A percentile compares a stretch with the other conserved stretches of the same genome.
Conservation (phyloP, 2,113 vertebrate genomes). For the Barnardius zonarius region DNA sequence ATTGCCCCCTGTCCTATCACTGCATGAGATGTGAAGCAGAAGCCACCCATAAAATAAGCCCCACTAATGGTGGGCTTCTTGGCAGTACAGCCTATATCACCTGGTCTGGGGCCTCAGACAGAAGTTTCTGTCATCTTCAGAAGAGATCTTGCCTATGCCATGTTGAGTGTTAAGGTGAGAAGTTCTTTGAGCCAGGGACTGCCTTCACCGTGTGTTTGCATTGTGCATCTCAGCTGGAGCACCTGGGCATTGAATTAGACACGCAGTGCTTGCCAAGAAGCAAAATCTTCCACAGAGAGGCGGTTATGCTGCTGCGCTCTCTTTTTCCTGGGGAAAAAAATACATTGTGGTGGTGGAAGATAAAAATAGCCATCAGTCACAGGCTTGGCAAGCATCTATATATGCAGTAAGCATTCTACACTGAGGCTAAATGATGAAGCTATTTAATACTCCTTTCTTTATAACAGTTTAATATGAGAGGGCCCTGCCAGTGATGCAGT, state of each 20-base stretch:
- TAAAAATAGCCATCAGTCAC: neutral
- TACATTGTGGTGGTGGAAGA: neutral
- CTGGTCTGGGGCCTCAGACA: neutral
- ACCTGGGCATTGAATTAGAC: neutral
- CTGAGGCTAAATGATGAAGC: neutral
- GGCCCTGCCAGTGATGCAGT: neutral
- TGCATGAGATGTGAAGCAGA: neutral
- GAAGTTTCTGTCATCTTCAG: neutral
- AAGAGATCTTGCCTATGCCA: neutral
- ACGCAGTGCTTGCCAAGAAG: neutral
- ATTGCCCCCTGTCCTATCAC: neutral
- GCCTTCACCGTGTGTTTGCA: fast-evolving
- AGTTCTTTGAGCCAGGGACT: neutral
- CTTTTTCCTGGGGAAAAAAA: neutral
- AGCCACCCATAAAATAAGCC: neutral
- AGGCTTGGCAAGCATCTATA: neutral
- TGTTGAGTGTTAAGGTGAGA: neutral
- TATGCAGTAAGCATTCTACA: neutral
- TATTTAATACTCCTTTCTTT: neutral
- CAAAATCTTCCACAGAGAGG: neutral
- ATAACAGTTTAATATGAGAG: neutral
- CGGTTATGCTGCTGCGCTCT: neutral
- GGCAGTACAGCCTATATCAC: neutral
- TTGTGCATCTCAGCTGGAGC: neutral
- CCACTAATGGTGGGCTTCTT: neutral